A percentile compares a stretch with the other conserved stretches of the same genome.
phyloP scores from a whole-genome alignment of 2,113 vertebrate species.

The Plestiodon gilberti region DNA sequence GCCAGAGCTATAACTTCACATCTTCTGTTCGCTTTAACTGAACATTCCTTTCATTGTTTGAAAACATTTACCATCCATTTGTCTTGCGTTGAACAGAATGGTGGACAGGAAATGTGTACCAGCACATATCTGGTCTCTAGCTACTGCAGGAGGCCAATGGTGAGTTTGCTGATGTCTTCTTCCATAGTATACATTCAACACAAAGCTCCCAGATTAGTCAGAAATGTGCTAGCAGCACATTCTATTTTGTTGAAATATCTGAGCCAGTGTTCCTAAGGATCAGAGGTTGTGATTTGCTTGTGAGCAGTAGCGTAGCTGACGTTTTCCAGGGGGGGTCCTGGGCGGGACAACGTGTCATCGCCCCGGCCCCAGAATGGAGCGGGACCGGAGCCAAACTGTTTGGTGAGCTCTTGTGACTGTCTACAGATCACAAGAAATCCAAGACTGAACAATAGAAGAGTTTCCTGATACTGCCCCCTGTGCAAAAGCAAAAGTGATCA shows the following conservation, averaged over 20 bases:
- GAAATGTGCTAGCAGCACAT: neutral
- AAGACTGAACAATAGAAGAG: neutral
- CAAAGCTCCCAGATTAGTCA: neutral
- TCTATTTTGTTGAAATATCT: neutral
- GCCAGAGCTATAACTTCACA: neutral
- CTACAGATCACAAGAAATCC: neutral
- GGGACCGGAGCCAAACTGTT: too few relatives aligned
- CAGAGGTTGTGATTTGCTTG: too few relatives aligned
- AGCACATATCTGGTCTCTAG: neutral
- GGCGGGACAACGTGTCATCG: too few relatives aligned
- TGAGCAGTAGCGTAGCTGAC: too few relatives aligned
- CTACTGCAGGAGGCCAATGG: neutral
- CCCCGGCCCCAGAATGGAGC: too few relatives aligned
- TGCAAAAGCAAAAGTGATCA: too few relatives aligned
- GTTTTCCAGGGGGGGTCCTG: too few relatives aligned
- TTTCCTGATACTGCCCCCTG: neutral
- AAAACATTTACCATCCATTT: slow-evolving; percentile 15
- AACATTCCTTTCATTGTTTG: neutral
- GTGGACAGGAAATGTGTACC: neutral
- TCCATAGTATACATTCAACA: neutral
- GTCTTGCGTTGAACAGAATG: rapidly evolving
- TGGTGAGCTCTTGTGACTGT: neutral
- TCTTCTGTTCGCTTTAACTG: neutral
- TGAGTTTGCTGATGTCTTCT: neutral
- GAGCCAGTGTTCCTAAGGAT: neutral